A percentile compares a stretch with the other conserved stretches of the same genome.
phyloP scores from a whole-genome alignment of 2,797 vertebrate species.

The Bradypodion ventrale region DNA sequence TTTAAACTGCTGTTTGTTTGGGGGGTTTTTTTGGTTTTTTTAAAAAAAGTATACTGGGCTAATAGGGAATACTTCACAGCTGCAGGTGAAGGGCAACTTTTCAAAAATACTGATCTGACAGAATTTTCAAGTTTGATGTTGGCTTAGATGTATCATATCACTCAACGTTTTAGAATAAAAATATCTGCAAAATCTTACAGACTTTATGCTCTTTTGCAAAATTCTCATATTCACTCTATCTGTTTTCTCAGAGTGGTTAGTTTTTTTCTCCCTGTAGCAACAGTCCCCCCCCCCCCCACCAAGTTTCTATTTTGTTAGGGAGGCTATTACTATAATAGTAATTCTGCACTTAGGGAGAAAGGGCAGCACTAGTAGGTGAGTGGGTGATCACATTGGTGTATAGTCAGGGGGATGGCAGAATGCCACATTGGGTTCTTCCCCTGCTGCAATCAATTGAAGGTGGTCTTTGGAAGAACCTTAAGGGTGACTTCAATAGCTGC shows the following conservation, averaged over 20 bases:
- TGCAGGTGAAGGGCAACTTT: background rate
- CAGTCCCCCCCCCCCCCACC: background rate
- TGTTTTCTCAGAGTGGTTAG: background rate
- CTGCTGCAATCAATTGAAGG: background rate
- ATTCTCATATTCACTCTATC: no score
- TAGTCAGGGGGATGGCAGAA: background rate
- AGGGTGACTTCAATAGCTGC: no score
- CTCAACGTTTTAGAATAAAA: background rate
- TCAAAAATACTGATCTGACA: background rate
- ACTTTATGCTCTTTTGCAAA: background rate
- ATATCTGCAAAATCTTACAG: background rate
- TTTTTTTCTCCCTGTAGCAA: background rate
- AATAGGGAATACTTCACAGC: background rate
- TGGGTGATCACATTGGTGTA: background rate
- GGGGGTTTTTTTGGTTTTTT: no score
- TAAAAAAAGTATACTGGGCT: no score
- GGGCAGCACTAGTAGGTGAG: no score
- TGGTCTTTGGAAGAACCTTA: background rate
- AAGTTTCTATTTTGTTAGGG: background rate
- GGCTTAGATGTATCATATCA: background rate
- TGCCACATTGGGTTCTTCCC: background rate
- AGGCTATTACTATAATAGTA: background rate
- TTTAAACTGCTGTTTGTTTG: background rate
- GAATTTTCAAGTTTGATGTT: background rate
- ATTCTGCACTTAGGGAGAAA: background rate